A percentile compares a stretch with the other conserved stretches of the same genome.
phyloP scores from a whole-genome alignment of 2,888 invertebrate species.

The Teleogryllus oceanicus region DNA sequence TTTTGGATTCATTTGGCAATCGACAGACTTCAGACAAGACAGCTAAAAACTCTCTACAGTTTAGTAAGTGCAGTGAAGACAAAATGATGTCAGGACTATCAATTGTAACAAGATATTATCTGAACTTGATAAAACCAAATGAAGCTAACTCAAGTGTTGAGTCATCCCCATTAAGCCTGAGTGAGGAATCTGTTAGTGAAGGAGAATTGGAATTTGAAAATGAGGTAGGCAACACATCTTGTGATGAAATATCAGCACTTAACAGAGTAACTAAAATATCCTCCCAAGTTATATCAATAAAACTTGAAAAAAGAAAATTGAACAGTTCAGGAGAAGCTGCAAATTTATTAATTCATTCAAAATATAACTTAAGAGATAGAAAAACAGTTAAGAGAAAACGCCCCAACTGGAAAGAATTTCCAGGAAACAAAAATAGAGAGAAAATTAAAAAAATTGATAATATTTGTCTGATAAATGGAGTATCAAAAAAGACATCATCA shows the following conservation, averaged over 20 bases:
- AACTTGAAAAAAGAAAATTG: neutral
- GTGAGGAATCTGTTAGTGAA: slow-evolving; percentile 12
- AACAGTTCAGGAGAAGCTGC: neutral
- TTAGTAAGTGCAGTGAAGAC: neutral
- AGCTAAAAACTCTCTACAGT: neutral
- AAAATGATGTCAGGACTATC: slow-evolving; percentile 20
- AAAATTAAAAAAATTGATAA: neutral
- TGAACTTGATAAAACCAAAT: neutral
- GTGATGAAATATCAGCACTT: neutral
- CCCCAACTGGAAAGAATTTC: slow-evolving; percentile 18
- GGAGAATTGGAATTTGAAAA: neutral
- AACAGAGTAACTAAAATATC: slow-evolving; percentile 19
- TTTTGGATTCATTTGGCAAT: neutral
- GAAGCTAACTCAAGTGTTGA: neutral
- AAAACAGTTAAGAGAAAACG: slow-evolving; percentile 3
- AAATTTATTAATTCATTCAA: slow-evolving; percentile 18
- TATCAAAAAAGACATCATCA: neutral
- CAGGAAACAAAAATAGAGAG: neutral
- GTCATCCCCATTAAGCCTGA: slow-evolving; percentile 21
- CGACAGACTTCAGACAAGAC: neutral
- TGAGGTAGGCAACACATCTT: neutral
- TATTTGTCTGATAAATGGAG: neutral
- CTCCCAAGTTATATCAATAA: slow-evolving; percentile 19
- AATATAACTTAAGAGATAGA: neutral
- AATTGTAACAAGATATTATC: slow-evolving; percentile 26